phyloP scores from a whole-genome alignment of 2,797 vertebrate genomes.

The Malacoraja senta region DNA sequence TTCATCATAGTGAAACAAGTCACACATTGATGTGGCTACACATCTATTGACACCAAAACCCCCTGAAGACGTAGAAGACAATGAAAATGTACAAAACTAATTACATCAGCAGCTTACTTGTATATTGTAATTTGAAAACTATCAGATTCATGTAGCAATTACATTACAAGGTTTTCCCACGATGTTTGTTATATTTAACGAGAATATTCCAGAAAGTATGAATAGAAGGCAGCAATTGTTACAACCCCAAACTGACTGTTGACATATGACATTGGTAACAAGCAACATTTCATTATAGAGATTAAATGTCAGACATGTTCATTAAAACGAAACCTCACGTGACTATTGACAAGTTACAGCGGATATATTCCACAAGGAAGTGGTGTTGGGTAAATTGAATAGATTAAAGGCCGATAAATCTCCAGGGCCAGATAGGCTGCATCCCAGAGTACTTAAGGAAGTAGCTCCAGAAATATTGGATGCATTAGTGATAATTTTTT shows the following conservation, averaged over 20 bases:
- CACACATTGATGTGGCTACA: slow-evolving; percentile 8
- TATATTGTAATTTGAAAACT: background rate
- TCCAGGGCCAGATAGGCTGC: too few relatives aligned
- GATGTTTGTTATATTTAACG: background rate
- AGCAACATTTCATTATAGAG: background rate
- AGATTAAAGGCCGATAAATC: too few relatives aligned
- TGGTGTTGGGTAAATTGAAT: too few relatives aligned
- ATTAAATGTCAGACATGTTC: background rate
- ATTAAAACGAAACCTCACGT: too few relatives aligned
- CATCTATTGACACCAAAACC: background rate
- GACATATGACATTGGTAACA: background rate
- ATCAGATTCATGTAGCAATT: background rate
- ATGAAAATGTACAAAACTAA: slow-evolving; percentile 17
- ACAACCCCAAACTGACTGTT: background rate
- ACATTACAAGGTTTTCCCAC: background rate
- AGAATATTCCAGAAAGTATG: background rate
- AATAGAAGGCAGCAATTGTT: background rate
- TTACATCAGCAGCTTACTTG: background rate
- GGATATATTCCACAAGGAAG: too few relatives aligned
- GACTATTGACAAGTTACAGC: too few relatives aligned
- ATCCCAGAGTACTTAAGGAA: too few relatives aligned
- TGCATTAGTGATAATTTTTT: too few relatives aligned
- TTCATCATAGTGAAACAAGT: background rate
- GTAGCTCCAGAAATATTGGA: too few relatives aligned
- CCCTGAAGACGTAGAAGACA: background rate